These are phyloP conservation scores for Pipistrellus kuhlii DNA, from an alignment of 2,797 vertebrate genomes.

Conservation along the genomic window DNA sequence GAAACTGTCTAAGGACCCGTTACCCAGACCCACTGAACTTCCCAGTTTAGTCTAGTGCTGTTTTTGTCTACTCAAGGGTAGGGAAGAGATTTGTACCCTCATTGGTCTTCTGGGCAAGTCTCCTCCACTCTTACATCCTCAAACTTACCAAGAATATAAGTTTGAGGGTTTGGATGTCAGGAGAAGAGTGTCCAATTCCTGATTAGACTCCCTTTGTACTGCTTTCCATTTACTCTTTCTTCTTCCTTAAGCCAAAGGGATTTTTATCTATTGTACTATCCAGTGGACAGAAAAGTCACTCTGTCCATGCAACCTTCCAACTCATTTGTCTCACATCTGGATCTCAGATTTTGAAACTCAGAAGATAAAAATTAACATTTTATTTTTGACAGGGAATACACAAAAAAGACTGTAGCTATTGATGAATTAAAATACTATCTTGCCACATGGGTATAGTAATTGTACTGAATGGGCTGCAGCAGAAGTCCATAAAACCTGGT, in stretches of 20 bases:
- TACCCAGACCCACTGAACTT: not conserved
- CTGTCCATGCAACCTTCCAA: not conserved
- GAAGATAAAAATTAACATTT: conserved; percentile 38
- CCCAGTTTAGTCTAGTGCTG: not conserved
- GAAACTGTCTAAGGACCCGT: not conserved
- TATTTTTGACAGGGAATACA: conserved; percentile 47
- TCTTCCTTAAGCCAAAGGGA: not conserved
- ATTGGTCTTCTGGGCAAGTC: not conserved
- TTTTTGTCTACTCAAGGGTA: not conserved
- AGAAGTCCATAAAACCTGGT: conserved; percentile 53
- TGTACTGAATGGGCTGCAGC: not conserved
- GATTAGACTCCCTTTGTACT: not conserved
- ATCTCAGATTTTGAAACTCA: conserved; percentile 38
- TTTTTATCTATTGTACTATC: conserved; percentile 31
- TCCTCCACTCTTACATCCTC: not conserved
- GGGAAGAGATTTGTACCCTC: not conserved
- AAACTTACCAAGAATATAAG: not conserved
- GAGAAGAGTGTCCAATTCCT: not conserved
- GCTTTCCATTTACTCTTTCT: not conserved
- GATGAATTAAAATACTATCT: conserved; percentile 17
- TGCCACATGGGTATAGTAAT: conserved; percentile 15
- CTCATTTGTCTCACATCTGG: conserved; percentile 62
- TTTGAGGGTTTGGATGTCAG: not conserved
- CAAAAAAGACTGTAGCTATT: not conserved
- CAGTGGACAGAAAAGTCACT: not conserved